Evolutionary conservation across 2,797 vertebrate genomes (phyloP), one percentile per base, ranked within the genome.

Genomic region (Fundulus diaphanus): DNA sequence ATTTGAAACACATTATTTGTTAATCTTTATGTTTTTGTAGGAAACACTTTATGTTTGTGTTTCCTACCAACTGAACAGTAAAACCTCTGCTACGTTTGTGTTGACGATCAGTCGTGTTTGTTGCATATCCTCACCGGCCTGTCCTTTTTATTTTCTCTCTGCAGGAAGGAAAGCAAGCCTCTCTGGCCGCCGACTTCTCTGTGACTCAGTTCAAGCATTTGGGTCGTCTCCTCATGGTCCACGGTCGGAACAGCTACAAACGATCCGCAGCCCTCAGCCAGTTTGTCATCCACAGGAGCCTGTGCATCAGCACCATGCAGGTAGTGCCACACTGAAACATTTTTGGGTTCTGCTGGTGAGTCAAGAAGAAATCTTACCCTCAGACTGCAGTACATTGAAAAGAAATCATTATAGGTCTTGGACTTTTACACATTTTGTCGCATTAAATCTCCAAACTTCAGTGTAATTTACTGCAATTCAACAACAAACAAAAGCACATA

Each of bases 271-370:
- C 97, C 7, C 97, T 99, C 91, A 99, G 98, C 90, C 98, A 99
- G 95, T 99, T 99, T 12, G 98, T 99, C 78, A 99, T 99, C 92
- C 98, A 99, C 94, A 94, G 98, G 86, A 99, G 98, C 90, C 92
- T 99, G 68, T 99, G 97, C 90, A 99, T 99, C 92, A 99, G 97
- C 88, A 97, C 98, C 86, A 99, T 99, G 98, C 98, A 99, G 98
- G 98, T 99, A 95, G 70, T 59, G 27, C 16, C 0, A 29, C n/a
- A 5, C 56, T 33, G 0, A n/a, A 33, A 29, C 20, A 24, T 37
- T 24, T 66, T 40, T 61, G 7, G 7, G 54, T 20, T 69, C 22
- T 59, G 35, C 15, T 27, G 2, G 27, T 42, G 20, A 61, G n/a
- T 18, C n/a, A 3, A 16, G 29, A 7, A 68, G 20, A 56, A 48